Conservation (phyloP, 2,113 vertebrate species). For the Speoplatyrhinus poulsoni region DNA sequence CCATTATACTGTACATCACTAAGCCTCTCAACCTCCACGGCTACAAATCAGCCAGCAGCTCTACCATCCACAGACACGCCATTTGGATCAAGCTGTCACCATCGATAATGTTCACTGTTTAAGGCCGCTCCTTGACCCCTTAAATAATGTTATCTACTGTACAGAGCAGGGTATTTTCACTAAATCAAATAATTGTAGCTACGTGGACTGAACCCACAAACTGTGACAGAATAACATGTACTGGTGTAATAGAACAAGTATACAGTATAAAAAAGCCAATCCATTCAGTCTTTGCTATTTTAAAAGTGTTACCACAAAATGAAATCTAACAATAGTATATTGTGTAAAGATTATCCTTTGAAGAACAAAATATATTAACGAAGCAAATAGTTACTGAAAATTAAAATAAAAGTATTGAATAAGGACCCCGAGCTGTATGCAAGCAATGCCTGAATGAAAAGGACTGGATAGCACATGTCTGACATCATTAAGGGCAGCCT, state of each 20-base stretch:
- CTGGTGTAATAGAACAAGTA: no score
- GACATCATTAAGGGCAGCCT: conserved; percentile 57
- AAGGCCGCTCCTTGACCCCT: conserved; percentile 44
- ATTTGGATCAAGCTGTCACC: conserved; percentile 41
- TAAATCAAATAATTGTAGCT: background rate
- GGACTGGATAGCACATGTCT: conserved; percentile 40
- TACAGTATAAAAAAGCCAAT: no score
- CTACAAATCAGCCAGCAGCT: conserved; percentile 42
- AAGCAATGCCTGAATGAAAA: conserved; percentile 42
- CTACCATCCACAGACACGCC: conserved; percentile 10
- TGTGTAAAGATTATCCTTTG: conserved; percentile 13
- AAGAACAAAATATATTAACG: conserved; percentile 19
- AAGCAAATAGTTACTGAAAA: conserved; percentile 31
- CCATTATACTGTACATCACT: background rate
- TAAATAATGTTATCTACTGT: conserved; percentile 36
- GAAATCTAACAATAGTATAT: conserved; percentile 7
- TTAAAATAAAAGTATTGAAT: conserved; percentile 29
- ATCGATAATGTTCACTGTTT: conserved; percentile 53
- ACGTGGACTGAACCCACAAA: no score
- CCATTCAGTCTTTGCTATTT: background rate
- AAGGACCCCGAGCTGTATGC: conserved; percentile 23
- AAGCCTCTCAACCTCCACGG: conserved; percentile 7
- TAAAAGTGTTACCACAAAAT: background rate
- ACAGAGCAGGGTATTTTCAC: conserved; percentile 22
- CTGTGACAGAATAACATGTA: no score